A percentile compares a stretch with the other conserved stretches of the same genome.
phyloP scores from a whole-genome alignment of 2,888 invertebrate genomes.

The Cheilosia vernalis region DNA sequence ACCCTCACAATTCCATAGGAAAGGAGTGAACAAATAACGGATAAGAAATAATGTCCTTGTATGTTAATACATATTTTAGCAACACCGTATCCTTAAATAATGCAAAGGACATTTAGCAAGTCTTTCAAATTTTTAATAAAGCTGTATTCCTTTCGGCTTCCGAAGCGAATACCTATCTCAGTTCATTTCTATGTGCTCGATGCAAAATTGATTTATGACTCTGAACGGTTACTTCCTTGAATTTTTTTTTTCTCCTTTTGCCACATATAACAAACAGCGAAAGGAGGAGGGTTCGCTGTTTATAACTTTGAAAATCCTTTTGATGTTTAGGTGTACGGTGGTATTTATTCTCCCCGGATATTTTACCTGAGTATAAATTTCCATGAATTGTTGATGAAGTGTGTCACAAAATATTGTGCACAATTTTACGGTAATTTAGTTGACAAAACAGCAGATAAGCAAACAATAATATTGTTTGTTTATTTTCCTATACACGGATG shows the following conservation, averaged over 20 bases:
- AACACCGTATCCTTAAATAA: conserved; percentile 57
- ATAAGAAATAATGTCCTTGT: conserved; percentile 3
- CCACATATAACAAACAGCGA: conserved; percentile 3
- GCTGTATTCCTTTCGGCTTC: background rate
- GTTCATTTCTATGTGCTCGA: conserved; percentile 15
- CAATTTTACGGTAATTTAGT: conserved; percentile 66
- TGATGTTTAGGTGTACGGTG: conserved; percentile 28
- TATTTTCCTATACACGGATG: conserved; percentile 13
- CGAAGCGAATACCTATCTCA: background rate
- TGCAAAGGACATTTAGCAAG: conserved; percentile 66
- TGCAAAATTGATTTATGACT: conserved; percentile 70
- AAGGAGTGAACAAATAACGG: conserved; percentile 15
- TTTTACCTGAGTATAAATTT: conserved; percentile 35
- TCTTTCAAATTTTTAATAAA: conserved; percentile 60
- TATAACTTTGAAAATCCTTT: conserved; percentile 41
- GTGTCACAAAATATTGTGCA: conserved; percentile 55
- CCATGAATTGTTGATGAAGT: conserved; percentile 53
- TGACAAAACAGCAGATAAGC: conserved; percentile 66
- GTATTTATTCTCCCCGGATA: conserved; percentile 1
- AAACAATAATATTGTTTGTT: conserved; percentile 56
- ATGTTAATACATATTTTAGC: conserved; percentile 31
- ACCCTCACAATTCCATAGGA: conserved; percentile 26
- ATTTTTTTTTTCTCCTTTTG: conserved; percentile 29
- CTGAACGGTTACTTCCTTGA: conserved; percentile 57
- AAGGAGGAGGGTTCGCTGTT: conserved; percentile 6